Percentiles rank a stretch among this genome's conserved stretches.
Evolutionary conservation across 2,113 vertebrate genomes (phyloP).

Genomic region (Silurus glanis): DNA sequence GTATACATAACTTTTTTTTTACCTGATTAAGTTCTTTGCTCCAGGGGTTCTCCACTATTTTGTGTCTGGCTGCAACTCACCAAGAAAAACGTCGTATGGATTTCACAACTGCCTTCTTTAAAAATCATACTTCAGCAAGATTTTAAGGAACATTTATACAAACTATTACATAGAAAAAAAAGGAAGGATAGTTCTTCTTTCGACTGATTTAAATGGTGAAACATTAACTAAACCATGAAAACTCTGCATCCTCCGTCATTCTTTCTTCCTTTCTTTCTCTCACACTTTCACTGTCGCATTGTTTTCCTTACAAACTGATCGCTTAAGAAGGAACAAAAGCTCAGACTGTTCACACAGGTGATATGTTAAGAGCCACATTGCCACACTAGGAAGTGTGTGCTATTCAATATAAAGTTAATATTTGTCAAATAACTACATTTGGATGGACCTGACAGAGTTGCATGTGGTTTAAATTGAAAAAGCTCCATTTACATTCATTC

Average conservation of each 20-base stretch:
- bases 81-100: not conserved
- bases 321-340: slow-evolving; percentile 3
- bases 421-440: not conserved
- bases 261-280: not conserved
- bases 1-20: not conserved
- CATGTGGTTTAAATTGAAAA: not conserved
- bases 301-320: slow-evolving; percentile 3
- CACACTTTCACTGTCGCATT: not conserved
- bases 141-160: not conserved
- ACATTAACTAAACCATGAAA: not conserved
- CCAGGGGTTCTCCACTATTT: not conserved
- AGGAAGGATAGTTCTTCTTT: not conserved
- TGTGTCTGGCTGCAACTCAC: not conserved
- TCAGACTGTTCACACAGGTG: slow-evolving; percentile 9
- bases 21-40: not conserved
- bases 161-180: not conserved
- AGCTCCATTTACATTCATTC: too few relatives aligned
- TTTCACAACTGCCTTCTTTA: not conserved
- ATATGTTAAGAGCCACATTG: not conserved
- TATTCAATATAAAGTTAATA: not conserved
- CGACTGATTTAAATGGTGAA: not conserved
- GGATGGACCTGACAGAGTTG: not conserved
- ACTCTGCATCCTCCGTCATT: not conserved
- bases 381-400: not conserved
- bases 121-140: not conserved